phyloP scores from a whole-genome alignment of 2,888 invertebrate species.

The Dimorphilus gyrociliatus region DNA sequence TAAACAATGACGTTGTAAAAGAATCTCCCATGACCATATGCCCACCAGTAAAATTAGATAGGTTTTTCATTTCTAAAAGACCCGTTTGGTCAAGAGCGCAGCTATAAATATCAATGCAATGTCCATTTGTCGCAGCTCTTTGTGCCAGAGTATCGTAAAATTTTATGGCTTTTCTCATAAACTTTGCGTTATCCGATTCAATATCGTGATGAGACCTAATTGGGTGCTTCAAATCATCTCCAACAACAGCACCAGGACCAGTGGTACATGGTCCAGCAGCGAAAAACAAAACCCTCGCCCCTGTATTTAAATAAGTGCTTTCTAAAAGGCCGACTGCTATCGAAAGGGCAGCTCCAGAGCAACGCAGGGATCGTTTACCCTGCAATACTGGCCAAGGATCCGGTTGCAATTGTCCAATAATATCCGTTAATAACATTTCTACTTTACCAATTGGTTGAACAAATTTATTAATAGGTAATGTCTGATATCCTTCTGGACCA shows the following conservation, averaged over 20 bases:
- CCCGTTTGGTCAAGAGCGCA: conserved; percentile 98
- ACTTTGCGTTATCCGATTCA: conserved; percentile 84
- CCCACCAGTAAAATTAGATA: conserved; percentile 88
- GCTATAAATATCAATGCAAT: conserved; percentile 89
- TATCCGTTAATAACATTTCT: conserved; percentile 84
- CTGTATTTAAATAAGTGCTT: conserved; percentile 92
- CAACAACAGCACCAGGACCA: conserved; percentile 89
- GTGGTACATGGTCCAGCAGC: conserved; percentile 95
- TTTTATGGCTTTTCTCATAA: conserved; percentile 95
- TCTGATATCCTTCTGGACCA: too few species aligned
- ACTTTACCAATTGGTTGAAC: conserved; percentile 85
- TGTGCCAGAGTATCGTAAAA: conserved; percentile 78
- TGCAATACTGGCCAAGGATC: conserved; percentile 88
- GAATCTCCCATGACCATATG: conserved; percentile 99
- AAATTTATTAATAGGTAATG: too few species aligned
- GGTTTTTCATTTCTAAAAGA: conserved; percentile 92
- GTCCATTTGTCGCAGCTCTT: conserved; percentile 84
- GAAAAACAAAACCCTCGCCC: conserved; percentile 85
- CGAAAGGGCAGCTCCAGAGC: conserved; percentile 89
- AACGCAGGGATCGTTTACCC: conserved; percentile 79
- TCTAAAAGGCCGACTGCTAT: conserved; percentile 86
- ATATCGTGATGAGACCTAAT: conserved; percentile 97
- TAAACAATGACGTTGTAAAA: conserved; percentile 94
- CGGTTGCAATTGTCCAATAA: conserved; percentile 70
- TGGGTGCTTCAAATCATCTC: conserved; percentile 90